phyloP scores from a whole-genome alignment of 2,113 vertebrate species.

The Anguilla japonica region DNA sequence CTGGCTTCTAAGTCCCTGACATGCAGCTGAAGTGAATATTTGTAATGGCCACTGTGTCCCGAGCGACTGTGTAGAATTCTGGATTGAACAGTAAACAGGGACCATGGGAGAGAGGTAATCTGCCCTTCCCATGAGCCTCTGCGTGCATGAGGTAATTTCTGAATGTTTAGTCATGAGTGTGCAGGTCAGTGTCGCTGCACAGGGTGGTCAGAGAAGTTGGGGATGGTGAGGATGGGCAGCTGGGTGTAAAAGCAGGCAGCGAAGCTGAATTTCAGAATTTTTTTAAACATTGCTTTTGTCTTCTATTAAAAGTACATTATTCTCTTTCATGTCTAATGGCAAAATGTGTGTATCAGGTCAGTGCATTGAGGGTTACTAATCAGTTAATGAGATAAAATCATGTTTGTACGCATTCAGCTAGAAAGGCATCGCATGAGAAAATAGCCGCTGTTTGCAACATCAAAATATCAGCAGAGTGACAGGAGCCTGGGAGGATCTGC shows the following conservation, averaged over 20 bases:
- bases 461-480: constrained; percentile 22
- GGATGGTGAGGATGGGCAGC: neutral
- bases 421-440: neutral
- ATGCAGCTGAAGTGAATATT: constrained; percentile 39
- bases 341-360: neutral
- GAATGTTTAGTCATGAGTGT: neutral
- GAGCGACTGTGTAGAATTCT: neutral
- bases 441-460: neutral
- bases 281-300: neutral
- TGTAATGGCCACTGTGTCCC: constrained; percentile 38
- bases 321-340: neutral
- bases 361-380: neutral
- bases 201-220: neutral
- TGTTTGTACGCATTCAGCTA: neutral
- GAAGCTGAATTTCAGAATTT: neutral
- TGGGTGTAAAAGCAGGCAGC: neutral
- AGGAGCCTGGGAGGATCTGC: constrained; percentile 19
- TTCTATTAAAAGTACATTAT: neutral
- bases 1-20: constrained; percentile 23
- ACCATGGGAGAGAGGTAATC: neutral
- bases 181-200: neutral
- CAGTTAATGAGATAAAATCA: neutral
- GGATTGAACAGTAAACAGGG: constrained; percentile 5
- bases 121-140: neutral
- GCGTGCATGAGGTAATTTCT: neutral